A percentile compares a stretch with the other conserved stretches of the same genome.
These are phyloP conservation scores for Haemorhous mexicanus DNA, from an alignment of 2,113 vertebrate genomes.

Conservation along the genomic window DNA sequence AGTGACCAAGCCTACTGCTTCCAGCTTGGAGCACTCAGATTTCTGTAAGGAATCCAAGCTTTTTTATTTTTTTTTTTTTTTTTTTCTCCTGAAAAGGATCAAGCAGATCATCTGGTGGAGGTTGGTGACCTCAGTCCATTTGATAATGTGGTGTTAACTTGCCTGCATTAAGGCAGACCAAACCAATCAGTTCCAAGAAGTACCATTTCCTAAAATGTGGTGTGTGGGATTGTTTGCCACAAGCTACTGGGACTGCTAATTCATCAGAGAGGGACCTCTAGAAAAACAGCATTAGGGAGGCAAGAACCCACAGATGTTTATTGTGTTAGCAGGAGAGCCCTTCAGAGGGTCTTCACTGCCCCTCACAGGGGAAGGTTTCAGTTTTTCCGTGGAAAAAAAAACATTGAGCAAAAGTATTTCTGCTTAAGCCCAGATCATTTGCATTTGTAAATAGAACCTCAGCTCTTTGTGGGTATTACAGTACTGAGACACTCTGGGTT, in stretches of 20 bases:
- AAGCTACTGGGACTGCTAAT: slow-evolving; percentile 34
- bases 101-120: slow-evolving; percentile 20
- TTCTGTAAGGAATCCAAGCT: slow-evolving; percentile 6
- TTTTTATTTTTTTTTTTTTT: not conserved
- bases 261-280: slow-evolving; percentile 19
- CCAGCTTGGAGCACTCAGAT: slow-evolving; percentile 31
- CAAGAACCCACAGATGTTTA: slow-evolving; percentile 42
- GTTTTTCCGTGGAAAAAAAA: slow-evolving; percentile 12
- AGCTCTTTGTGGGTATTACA: not conserved
- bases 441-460: slow-evolving; percentile 7
- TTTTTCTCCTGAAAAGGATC: not conserved
- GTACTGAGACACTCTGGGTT: not conserved
- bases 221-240: slow-evolving; percentile 12
- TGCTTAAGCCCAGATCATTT: slow-evolving; percentile 8
- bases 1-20: slow-evolving; percentile 30
- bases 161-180: slow-evolving; percentile 9
- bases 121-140: slow-evolving; percentile 44
- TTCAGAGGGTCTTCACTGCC: slow-evolving; percentile 20
- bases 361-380: not conserved
- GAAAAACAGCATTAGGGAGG: slow-evolving; percentile 17
- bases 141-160: slow-evolving; percentile 53
- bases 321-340: slow-evolving; percentile 35
- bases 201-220: slow-evolving; percentile 24
- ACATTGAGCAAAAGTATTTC: not conserved
- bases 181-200: slow-evolving; percentile 13